Percentiles rank a stretch among this genome's conserved stretches.
phyloP scores from a whole-genome alignment of 2,113 vertebrate species.

The Corythoichthys intestinalis region DNA sequence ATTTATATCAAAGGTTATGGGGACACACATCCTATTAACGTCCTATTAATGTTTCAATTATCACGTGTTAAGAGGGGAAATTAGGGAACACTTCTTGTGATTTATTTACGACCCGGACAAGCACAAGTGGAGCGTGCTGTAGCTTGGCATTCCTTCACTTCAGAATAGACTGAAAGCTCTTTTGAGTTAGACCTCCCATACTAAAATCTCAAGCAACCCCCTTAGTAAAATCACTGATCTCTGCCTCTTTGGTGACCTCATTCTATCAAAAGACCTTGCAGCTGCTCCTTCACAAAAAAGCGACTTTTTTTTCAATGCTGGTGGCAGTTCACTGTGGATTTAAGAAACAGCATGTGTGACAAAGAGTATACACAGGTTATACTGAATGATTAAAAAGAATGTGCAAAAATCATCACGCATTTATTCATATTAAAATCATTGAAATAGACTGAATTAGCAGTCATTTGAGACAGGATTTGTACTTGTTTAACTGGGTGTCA shows the following conservation, averaged over 20 bases:
- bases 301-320: conserved; percentile 54
- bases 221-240: conserved; percentile 66
- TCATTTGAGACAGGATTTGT: too few species aligned
- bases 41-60: conserved; percentile 73
- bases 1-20: conserved; percentile 75
- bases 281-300: conserved; percentile 69
- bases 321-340: conserved; percentile 37
- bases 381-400: too few species aligned
- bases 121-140: conserved; percentile 29
- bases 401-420: too few species aligned
- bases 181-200: conserved; percentile 35
- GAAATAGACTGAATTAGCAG: too few species aligned
- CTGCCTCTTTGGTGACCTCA: conserved; percentile 66
- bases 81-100: conserved; percentile 69
- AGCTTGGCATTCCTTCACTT: conserved; percentile 55
- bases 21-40: conserved; percentile 67
- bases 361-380: not conserved
- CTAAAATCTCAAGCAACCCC: conserved; percentile 30
- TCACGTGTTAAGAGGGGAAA: conserved; percentile 54
- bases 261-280: conserved; percentile 70
- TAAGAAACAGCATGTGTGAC: conserved; percentile 26
- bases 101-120: conserved; percentile 65
- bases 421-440: too few species aligned
- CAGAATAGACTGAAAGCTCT: conserved; percentile 59
- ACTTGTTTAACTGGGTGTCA: too few species aligned